Evolutionary conservation across 1,140 invertebrate species (phyloP), one percentile per base, ranked within the genome.

Genomic region (Triops longicaudatus): DNA sequence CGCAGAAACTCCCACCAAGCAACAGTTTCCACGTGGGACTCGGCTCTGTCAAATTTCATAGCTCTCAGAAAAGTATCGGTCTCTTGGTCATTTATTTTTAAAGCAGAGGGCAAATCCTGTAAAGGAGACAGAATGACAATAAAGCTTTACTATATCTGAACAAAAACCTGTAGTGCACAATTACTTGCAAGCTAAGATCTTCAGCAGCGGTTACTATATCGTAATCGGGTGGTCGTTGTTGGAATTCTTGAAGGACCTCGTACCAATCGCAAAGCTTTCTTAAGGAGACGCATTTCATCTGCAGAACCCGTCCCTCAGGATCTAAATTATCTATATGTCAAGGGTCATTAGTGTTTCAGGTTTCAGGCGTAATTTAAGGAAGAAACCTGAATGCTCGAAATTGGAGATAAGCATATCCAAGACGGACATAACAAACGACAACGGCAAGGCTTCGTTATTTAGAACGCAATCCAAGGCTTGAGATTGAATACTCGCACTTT

Each of bases 161-260:
- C 1, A 10, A 7, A 43, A 76, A 22, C 43, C 26, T 22, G 14
- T 77, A 31, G 10, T n/a, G 7, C 31, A 17, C 11, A 17, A 77
- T 3, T 77, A 77, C 76, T 17, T 73, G 26, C 14, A 73, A 17
- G 41, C 27, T 28, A 73, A 26, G 17, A n/a, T 28, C 11, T 26
- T 71, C 43, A 43, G 71, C 31, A 22, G 22, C 50, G 37, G 72
- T 43, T 26, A 77, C 73, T 3, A 72, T 9, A 14, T 22, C 76
- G 41, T 77, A 77, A 43, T 77, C 76, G 14, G 76, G 76, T 27
- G 76, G 76, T 17, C 12, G 72, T 14, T 27, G 37, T 41, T 77
- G 22, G 27, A 44, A 73, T 5, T 11, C 72, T 73, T 77, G 43
- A 11, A 77, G 31, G 7, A 22, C 28, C 11, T 44, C 37, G 76